Evolutionary conservation across 2,888 invertebrate genomes (phyloP), one percentile per base, ranked within the genome.

Genomic region (Ectobius pallidus): DNA sequence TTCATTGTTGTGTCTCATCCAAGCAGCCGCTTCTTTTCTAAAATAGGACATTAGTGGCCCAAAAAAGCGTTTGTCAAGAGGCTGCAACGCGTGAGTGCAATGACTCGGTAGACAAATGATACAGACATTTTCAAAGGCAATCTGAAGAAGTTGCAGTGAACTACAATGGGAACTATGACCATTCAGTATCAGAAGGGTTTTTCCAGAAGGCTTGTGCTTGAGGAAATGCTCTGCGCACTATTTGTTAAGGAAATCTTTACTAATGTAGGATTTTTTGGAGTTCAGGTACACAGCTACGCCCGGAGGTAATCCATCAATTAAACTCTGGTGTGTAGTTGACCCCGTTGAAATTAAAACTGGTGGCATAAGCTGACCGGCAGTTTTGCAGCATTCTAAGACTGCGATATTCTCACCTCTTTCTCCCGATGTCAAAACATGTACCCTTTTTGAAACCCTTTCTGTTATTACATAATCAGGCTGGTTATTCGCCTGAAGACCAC

Each of bases 271-370:
- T 20, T 76, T 74, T 46, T 77, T 76, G 55, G 75, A 68, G 9
- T 74, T 74, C 76, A 75, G 76, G n/a, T 34, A 46, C 42, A 77
- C 16, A 11, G 4, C 11, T 9, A 73, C 74, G 6, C 74, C 76
- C 11, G 71, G 65, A 42, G 74, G 73, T 69, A 75, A 72, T 2
- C 77, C 76, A 70, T 75, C 74, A 18, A 18, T 7, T 44, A 62
- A 73, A 52, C 75, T 71, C 25, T 44, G 39, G 44, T 77, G 73
- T 25, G 49, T 62, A 42, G 76, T 74, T 39, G 75, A 71, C 9
- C 75, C 76, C 34, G 76, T 76, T 52, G 76, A 72, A 11, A 75
- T 68, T 22, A 74, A 70, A 63, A 72, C 73, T 20, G 75, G 77
- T 3, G 74, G 72, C 16, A 77, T 46, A 61, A 73, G 76, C 58